Evolutionary conservation across 1,140 invertebrate species (phyloP), one percentile per base, ranked within the genome.

Genomic region (Cotesia chilonis): DNA sequence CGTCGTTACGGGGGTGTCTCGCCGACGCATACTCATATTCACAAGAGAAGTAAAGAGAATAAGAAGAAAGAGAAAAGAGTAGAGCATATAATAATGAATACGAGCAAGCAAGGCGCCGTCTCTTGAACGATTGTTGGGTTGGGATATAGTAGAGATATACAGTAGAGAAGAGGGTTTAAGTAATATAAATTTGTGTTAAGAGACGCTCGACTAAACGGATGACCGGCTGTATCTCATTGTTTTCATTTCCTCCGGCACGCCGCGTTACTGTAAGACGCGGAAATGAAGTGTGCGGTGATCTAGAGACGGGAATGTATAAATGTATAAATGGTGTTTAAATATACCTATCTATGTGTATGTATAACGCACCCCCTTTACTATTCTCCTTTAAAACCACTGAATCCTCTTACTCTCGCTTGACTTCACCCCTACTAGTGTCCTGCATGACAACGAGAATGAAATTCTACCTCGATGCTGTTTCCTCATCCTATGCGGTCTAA

Each of bases 221-320:
- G 75, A 76, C 76, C 76, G 71, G 74, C 76, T 77, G 76, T 77
- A 77, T 77, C 76, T 77, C 76, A 77, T 77, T 77, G 76, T 77
- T 77, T 77, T 77, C 75, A 76, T 76, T 76, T 76, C 75, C 75
- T 76, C 74, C 67, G 71, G 73, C 57, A 74, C 55, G 68, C 73
- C 73, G 73, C 54, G 68, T 47, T 20, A 71, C 73, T 76, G 75
- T 76, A 76, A 76, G 75, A 76, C 78, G 77, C 81, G 79, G 81
- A 82, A 82, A 81, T 81, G 81, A 82, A 81, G 79, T 79, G 77
- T 75, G 75, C 75, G 70, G 76, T 78, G 74, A 77, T 76, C 75
- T 68, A 68, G 63, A 17, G 68, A 74, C 65, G 69, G 3, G 28
- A 47, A 47, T 47, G 41, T 47, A 47, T 47, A 47, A 47, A 47